Conservation (phyloP, 2,113 vertebrate species). For the Hippolais icterina region DNA sequence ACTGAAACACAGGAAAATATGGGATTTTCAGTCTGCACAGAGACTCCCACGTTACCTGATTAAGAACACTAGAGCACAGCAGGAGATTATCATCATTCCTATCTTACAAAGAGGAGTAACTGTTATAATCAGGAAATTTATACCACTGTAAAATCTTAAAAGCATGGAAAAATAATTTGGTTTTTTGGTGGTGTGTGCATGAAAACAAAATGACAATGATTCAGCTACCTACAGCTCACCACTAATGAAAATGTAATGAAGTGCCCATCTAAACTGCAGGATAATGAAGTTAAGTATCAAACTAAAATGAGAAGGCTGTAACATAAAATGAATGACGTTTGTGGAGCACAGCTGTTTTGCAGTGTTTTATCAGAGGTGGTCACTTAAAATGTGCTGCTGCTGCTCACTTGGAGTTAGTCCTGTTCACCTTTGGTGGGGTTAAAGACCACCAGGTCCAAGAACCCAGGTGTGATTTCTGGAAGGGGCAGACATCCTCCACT, state of each 20-base stretch:
- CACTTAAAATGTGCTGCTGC: neutral
- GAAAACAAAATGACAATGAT: conserved; percentile 9
- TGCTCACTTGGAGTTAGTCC: too few relatives aligned
- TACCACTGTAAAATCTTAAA: neutral
- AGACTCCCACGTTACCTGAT: neutral
- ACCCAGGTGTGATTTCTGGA: neutral
- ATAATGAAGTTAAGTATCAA: neutral
- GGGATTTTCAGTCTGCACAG: neutral
- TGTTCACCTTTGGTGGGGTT: neutral
- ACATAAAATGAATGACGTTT: neutral
- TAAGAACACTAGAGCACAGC: neutral
- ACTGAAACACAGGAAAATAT: neutral
- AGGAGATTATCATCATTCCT: neutral
- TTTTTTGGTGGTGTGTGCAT: neutral
- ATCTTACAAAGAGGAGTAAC: neutral
- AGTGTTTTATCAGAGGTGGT: neutral
- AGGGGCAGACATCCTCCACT: neutral
- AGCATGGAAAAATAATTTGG: neutral
- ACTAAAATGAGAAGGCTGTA: neutral
- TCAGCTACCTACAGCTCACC: neutral
- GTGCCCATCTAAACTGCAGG: neutral
- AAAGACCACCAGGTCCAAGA: neutral
- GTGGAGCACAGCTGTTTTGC: neutral
- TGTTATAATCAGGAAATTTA: neutral
- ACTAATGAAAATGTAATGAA: neutral